A percentile compares a stretch with the other conserved stretches of the same genome.
phyloP scores from a whole-genome alignment of 2,797 vertebrate genomes.

The Danio aesculapii region DNA sequence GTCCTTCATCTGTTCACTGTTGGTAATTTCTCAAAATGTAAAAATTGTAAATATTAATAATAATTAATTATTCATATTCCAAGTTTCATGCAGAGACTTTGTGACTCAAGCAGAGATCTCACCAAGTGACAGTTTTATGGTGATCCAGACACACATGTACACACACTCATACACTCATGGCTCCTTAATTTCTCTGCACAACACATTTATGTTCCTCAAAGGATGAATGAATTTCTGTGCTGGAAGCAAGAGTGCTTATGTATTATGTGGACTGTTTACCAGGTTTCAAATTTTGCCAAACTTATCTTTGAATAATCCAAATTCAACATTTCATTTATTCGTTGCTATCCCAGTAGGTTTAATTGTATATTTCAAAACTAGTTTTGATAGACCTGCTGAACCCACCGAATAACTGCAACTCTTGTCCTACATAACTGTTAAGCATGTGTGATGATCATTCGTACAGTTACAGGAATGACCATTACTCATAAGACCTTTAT shows the following conservation, averaged over 20 bases:
- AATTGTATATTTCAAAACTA: conserved; percentile 26
- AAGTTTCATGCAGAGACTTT: background rate
- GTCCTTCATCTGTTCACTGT: too few relatives aligned
- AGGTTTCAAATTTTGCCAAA: conserved; percentile 5
- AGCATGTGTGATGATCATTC: conserved; percentile 25
- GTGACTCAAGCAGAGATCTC: conserved; percentile 21
- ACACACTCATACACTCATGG: background rate
- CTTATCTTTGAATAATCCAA: conserved; percentile 33
- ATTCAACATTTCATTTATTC: conserved; percentile 16
- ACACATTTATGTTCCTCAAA: conserved; percentile 42
- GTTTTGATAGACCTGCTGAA: conserved; percentile 6
- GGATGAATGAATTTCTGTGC: conserved; percentile 36
- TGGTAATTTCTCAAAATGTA: too few relatives aligned
- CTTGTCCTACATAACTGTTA: conserved; percentile 51
- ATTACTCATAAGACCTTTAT: conserved; percentile 38
- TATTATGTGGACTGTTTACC: conserved; percentile 16
- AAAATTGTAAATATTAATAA: too few relatives aligned
- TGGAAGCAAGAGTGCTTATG: conserved; percentile 14
- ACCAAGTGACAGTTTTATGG: conserved; percentile 32
- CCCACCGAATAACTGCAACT: conserved; percentile 41
- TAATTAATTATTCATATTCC: too few relatives aligned
- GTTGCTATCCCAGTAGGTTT: conserved; percentile 3
- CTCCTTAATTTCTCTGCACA: conserved; percentile 5
- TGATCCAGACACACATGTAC: conserved; percentile 8
- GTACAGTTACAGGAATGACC: conserved; percentile 38